Conservation (phyloP, 2,113 vertebrate genomes). For the Upupa epops region DNA sequence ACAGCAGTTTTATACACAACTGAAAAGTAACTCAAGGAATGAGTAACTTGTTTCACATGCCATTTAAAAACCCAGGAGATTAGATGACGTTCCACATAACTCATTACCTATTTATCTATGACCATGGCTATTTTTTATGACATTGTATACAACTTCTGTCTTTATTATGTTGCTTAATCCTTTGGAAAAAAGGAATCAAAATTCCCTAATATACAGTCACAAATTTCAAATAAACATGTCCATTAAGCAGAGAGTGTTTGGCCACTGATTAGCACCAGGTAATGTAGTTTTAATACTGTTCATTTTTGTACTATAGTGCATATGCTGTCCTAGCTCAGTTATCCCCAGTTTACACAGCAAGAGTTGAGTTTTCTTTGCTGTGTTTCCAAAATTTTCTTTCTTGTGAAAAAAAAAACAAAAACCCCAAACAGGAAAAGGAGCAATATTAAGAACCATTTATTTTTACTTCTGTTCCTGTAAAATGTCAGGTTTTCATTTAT, state of each 20-base stretch:
- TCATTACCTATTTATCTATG: background rate
- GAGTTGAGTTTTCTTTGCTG: background rate
- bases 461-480: background rate
- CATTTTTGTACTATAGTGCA: background rate
- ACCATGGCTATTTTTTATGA: background rate
- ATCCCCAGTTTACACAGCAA: background rate
- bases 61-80: background rate
- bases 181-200: background rate
- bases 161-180: background rate
- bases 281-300: background rate
- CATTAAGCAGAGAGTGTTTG: background rate
- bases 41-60: background rate
- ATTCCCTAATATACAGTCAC: background rate
- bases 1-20: background rate
- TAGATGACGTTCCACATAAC: background rate
- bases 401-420: background rate
- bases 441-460: background rate
- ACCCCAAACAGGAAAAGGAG: background rate
- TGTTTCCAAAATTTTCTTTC: background rate
- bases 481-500: background rate
- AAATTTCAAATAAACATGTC: background rate
- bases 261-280: background rate
- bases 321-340: background rate
- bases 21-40: background rate
- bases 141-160: background rate